Conservation (phyloP, 23 tunicate genomes). For the Diplosoma virens region DNA sequence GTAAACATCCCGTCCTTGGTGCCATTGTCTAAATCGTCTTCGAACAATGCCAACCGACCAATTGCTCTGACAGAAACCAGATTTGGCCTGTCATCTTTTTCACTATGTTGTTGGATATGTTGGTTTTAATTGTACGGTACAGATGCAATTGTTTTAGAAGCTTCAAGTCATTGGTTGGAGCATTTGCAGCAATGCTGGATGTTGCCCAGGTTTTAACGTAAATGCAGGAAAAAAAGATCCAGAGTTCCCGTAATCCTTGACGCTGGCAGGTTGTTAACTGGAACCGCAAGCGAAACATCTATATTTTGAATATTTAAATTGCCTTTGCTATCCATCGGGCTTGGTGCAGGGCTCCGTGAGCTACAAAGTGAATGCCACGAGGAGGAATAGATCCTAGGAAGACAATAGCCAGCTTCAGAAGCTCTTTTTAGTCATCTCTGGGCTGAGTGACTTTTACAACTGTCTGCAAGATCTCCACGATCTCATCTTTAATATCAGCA, state of each 20-base stretch:
- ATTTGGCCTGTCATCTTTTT: background rate
- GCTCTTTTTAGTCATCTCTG: conserved; percentile 11
- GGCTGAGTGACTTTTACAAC: conserved; percentile 6
- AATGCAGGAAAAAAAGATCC: background rate
- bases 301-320: background rate
- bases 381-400: background rate
- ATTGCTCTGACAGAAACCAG: background rate
- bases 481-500: conserved; percentile 2
- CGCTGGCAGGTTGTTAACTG: too few relatives aligned
- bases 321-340: conserved; percentile 5
- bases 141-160: background rate
- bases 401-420: background rate
- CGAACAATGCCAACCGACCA: background rate
- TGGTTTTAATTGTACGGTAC: background rate
- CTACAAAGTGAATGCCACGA: conserved; percentile 11
- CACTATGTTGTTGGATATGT: background rate
- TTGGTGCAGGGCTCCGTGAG: conserved; percentile 7
- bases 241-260: conserved; percentile 8
- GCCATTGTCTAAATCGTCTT: background rate
- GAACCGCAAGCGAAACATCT: background rate
- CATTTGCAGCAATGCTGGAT: background rate
- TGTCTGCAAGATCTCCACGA: background rate
- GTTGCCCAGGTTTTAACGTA: conserved; percentile 1
- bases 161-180: background rate
- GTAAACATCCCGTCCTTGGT: background rate